Evolutionary conservation across 1,140 invertebrate genomes (phyloP).

Genomic region (Drosophila mayri): DNA sequence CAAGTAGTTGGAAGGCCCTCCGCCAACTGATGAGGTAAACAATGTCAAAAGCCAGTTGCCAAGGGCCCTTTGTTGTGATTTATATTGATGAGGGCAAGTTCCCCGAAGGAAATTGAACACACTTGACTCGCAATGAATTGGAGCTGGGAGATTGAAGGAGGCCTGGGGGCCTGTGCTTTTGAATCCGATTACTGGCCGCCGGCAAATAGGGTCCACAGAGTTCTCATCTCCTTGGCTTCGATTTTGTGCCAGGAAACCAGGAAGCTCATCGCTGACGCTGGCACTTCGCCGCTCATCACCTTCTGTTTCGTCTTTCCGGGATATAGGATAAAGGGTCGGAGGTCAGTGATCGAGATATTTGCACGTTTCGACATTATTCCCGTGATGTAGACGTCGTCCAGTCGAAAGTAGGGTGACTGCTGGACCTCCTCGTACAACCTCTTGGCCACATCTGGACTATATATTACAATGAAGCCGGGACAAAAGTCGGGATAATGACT

Average conservation of each 20-base stretch:
- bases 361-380: constrained; percentile 88
- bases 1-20: constrained; percentile 35
- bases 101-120: constrained; percentile 41
- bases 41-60: constrained; percentile 66
- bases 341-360: constrained; percentile 86
- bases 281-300: constrained; percentile 44
- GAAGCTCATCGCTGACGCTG: constrained; percentile 75
- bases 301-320: constrained; percentile 32
- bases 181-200: constrained; percentile 20
- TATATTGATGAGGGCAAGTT: constrained; percentile 66
- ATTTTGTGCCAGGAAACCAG: constrained; percentile 87
- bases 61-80: constrained; percentile 71
- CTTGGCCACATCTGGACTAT: constrained; percentile 89
- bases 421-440: constrained; percentile 88
- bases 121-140: constrained; percentile 44
- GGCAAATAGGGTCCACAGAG: constrained; percentile 75
- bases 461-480: constrained; percentile 90
- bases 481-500: constrained; percentile 90
- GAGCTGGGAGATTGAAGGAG: constrained; percentile 4
- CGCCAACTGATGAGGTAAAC: constrained; percentile 61
- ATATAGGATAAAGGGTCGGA: constrained; percentile 85
- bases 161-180: not conserved
- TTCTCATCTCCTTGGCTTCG: constrained; percentile 84
- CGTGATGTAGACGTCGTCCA: constrained; percentile 93
- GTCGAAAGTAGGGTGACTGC: constrained; percentile 90